Evolutionary conservation across 2,888 invertebrate species (phyloP).

Genomic region (Chironomus riparius): DNA sequence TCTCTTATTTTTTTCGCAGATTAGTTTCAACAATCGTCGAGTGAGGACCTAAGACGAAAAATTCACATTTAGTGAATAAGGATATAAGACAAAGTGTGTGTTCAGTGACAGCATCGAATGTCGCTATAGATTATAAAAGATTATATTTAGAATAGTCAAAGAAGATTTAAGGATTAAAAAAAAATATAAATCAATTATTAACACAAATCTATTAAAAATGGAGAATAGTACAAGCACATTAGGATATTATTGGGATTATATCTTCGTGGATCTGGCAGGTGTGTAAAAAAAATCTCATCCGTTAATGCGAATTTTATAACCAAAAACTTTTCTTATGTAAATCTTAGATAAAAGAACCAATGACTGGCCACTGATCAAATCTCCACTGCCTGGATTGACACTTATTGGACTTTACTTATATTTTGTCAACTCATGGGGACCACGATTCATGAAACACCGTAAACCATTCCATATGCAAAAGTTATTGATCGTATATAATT

Average conservation of each 20-base stretch:
- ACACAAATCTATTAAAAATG: slow-evolving; percentile 35
- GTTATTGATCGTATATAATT: slow-evolving; percentile 75
- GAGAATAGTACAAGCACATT: slow-evolving; percentile 52
- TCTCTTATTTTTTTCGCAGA: slow-evolving; percentile 20
- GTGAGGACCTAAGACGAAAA: background rate
- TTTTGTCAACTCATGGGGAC: slow-evolving; percentile 70
- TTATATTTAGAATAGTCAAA: background rate
- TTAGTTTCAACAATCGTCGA: slow-evolving; percentile 17
- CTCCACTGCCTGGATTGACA: slow-evolving; percentile 58
- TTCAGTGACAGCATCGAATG: background rate
- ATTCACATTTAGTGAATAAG: background rate
- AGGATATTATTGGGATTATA: slow-evolving; percentile 49
- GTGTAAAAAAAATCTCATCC: slow-evolving; percentile 32
- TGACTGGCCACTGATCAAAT: slow-evolving; percentile 56
- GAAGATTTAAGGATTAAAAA: background rate
- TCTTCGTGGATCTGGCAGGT: slow-evolving; percentile 61
- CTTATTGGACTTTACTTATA: slow-evolving; percentile 60
- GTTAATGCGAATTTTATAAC: background rate
- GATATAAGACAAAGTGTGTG: background rate
- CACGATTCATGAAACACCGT: slow-evolving; percentile 76
- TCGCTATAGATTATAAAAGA: background rate
- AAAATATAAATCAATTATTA: background rate
- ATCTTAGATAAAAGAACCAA: slow-evolving; percentile 53
- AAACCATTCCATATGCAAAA: slow-evolving; percentile 74
- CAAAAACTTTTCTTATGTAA: slow-evolving; percentile 22